phyloP scores from a whole-genome alignment of 2,888 invertebrate species.

The Pseudanteris insignis region DNA sequence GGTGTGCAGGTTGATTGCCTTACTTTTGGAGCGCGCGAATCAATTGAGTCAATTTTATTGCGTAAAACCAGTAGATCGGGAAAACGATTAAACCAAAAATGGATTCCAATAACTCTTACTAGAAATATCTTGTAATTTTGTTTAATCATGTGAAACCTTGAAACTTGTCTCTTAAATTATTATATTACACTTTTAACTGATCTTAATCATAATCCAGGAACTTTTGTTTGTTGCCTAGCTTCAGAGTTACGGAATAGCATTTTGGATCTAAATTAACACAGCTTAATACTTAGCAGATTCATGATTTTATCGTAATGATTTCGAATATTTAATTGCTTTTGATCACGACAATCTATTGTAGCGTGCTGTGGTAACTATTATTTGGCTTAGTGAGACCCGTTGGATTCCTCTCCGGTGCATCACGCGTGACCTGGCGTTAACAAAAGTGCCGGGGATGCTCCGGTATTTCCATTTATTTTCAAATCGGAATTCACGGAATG shows the following conservation, averaged over 20 bases:
- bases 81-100: slow-evolving; percentile 6
- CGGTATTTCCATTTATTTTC: slow-evolving; percentile 50
- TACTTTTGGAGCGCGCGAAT: slow-evolving; percentile 10
- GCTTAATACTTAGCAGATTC: too few species aligned
- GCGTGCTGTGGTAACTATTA: slow-evolving; percentile 61
- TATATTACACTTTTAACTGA: too few species aligned
- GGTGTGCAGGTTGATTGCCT: slow-evolving; percentile 8
- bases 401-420: slow-evolving; percentile 54
- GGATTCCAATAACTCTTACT: too few species aligned
- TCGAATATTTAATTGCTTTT: slow-evolving; percentile 61
- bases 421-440: slow-evolving; percentile 57
- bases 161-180: too few species aligned
- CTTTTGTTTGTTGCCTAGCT: too few species aligned
- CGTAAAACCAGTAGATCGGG: neutral
- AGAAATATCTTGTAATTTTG: too few species aligned
- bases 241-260: too few species aligned
- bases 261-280: too few species aligned
- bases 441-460: slow-evolving; percentile 52
- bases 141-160: too few species aligned
- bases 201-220: too few species aligned
- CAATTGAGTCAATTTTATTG: slow-evolving; percentile 24
- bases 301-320: too few species aligned
- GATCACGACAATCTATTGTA: slow-evolving; percentile 53
- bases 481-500: slow-evolving; percentile 41
- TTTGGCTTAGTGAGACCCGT: slow-evolving; percentile 52